phyloP scores from a whole-genome alignment of 1,140 invertebrate species.

The Drosophila kurseongensis region DNA sequence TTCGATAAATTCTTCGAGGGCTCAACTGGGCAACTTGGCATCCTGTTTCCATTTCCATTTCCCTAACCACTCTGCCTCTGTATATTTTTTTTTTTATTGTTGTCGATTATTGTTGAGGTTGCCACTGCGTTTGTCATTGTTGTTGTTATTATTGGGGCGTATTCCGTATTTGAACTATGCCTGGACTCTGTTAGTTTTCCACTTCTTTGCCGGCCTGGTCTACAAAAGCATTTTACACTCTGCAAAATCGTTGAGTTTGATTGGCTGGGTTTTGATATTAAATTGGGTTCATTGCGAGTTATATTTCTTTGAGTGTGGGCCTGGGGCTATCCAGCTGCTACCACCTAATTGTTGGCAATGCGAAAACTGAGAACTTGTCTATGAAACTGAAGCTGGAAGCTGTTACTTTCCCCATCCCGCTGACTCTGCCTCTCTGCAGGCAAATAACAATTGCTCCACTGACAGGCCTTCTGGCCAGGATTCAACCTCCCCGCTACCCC shows the following conservation, averaged over 20 bases:
- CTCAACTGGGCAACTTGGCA: slow-evolving; percentile 48
- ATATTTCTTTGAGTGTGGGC: slow-evolving; percentile 29
- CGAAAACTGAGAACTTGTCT: slow-evolving; percentile 74
- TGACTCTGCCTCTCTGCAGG: slow-evolving; percentile 26
- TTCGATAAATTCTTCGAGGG: slow-evolving; percentile 53
- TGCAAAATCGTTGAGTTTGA: neutral
- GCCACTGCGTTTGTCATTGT: slow-evolving; percentile 35
- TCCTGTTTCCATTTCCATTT: slow-evolving; percentile 32
- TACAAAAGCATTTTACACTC: slow-evolving; percentile 25
- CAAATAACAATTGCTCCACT: slow-evolving; percentile 82
- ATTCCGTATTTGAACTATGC: slow-evolving; percentile 47
- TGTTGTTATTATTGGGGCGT: slow-evolving; percentile 13
- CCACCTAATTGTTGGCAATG: slow-evolving; percentile 77
- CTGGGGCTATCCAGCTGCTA: slow-evolving; percentile 64
- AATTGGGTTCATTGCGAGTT: neutral
- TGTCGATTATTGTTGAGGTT: slow-evolving; percentile 70
- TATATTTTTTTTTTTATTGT: slow-evolving; percentile 55
- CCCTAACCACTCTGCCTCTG: neutral
- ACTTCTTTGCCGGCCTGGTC: slow-evolving; percentile 20
- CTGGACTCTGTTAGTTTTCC: slow-evolving; percentile 45
- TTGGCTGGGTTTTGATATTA: neutral
- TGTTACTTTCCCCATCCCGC: slow-evolving; percentile 4
- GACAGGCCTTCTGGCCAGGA: slow-evolving; percentile 60
- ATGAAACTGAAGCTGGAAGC: slow-evolving; percentile 47
- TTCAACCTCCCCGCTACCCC: neutral